Conservation (phyloP, 2,797 vertebrate genomes). For the Protosalanx chinensis region DNA sequence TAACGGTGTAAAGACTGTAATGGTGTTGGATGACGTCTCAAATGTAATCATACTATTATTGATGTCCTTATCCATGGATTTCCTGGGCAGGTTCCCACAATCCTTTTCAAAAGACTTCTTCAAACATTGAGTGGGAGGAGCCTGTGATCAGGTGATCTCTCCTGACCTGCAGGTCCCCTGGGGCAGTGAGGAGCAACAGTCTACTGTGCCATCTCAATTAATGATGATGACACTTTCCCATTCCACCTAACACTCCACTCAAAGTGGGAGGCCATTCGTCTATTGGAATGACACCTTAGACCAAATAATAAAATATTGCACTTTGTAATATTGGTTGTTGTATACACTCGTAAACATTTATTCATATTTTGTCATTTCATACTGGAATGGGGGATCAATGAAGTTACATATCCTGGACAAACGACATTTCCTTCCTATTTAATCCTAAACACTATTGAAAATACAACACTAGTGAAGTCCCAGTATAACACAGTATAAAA, state of each 20-base stretch:
- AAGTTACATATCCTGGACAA: too few species aligned
- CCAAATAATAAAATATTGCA: too few species aligned
- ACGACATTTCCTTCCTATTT: too few species aligned
- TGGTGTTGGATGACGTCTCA: neutral
- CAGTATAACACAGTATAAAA: neutral
- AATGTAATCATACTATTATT: neutral
- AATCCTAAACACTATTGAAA: too few species aligned
- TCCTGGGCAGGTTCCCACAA: conserved; percentile 7
- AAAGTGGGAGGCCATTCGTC: neutral
- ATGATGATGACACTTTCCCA: neutral
- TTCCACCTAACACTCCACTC: neutral
- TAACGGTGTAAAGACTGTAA: too few species aligned
- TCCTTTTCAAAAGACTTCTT: conserved; percentile 2
- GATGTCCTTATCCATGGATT: neutral
- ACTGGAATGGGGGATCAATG: too few species aligned
- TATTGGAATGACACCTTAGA: too few species aligned
- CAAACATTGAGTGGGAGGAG: neutral
- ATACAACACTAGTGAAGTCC: too few species aligned
- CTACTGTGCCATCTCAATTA: neutral
- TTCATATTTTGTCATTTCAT: too few species aligned
- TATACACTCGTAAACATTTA: too few species aligned
- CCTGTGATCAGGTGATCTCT: neutral
- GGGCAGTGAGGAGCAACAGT: conserved; percentile 46
- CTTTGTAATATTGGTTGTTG: too few species aligned
- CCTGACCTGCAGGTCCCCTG: conserved; percentile 50